phyloP scores from a whole-genome alignment of 2,888 invertebrate genomes.

The Acheta domesticus region DNA sequence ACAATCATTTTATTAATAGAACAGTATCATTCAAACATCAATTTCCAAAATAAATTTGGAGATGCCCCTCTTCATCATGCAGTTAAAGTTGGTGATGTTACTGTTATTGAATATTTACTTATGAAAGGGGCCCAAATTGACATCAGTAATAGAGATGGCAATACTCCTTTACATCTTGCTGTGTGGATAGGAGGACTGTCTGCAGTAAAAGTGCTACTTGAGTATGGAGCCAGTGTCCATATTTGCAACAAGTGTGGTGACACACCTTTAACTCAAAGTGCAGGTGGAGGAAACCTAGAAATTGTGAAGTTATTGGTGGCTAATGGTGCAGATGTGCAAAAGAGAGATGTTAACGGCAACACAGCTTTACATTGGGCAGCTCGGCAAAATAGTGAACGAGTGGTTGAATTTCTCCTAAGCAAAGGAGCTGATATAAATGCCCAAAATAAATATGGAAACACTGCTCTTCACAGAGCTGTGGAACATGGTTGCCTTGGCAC shows the following conservation, averaged over 20 bases:
- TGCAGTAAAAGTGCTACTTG: neutral
- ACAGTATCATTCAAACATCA: neutral
- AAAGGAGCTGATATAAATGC: neutral
- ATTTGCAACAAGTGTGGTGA: neutral
- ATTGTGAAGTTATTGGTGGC: neutral
- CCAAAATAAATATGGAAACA: slow-evolving; percentile 18
- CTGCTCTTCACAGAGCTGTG: neutral
- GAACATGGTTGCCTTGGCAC: neutral
- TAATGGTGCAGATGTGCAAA: neutral
- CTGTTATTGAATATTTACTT: neutral
- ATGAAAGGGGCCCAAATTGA: neutral
- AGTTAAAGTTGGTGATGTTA: neutral
- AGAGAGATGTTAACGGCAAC: neutral
- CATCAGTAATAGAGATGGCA: neutral
- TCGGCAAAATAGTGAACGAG: neutral
- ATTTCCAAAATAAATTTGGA: neutral
- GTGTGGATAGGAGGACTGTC: neutral
- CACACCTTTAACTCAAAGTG: neutral
- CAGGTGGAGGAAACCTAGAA: neutral
- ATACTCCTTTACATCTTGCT: neutral
- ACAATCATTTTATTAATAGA: neutral
- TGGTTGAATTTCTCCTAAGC: neutral
- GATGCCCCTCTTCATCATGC: neutral
- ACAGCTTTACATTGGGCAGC: slow-evolving; percentile 1
- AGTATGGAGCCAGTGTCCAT: neutral